A percentile compares a stretch with the other conserved stretches of the same genome.
These are phyloP conservation scores for Dasyprocta punctata DNA, from an alignment of 2,113 vertebrate species.

Conservation along the genomic window DNA sequence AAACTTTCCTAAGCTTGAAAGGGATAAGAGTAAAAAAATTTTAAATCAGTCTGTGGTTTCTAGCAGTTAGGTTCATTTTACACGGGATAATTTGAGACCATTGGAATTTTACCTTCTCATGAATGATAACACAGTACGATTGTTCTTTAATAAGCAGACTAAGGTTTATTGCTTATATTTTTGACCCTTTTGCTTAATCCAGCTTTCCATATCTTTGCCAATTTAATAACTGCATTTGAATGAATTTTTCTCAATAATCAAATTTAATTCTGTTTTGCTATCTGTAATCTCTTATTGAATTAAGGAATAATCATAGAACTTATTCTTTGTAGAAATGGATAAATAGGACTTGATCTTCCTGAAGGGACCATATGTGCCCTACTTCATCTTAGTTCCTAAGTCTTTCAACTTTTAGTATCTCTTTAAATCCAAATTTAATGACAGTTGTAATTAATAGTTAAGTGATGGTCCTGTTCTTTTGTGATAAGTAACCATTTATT, in stretches of 20 bases:
- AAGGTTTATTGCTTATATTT: constrained; percentile 15
- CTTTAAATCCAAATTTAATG: constrained; percentile 43
- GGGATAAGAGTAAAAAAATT: constrained; percentile 34
- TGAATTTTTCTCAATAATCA: constrained; percentile 40
- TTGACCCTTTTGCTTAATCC: constrained; percentile 31
- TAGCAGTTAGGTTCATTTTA: constrained; percentile 18
- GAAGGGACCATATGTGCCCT: background rate
- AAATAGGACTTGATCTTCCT: constrained; percentile 17
- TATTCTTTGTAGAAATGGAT: constrained; percentile 36
- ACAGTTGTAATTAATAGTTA: background rate
- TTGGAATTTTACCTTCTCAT: background rate
- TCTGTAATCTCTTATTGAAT: background rate
- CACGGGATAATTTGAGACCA: background rate
- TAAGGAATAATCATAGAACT: constrained; percentile 28
- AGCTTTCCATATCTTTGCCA: constrained; percentile 35
- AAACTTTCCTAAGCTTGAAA: constrained; percentile 8
- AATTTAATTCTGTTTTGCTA: constrained; percentile 46
- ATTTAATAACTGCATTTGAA: constrained; percentile 14
- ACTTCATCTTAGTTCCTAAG: background rate
- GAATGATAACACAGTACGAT: background rate
- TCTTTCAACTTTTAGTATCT: background rate
- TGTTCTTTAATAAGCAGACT: constrained; percentile 48
- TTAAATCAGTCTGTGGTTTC: constrained; percentile 35
- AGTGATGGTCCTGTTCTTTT: constrained; percentile 20
- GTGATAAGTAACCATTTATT: constrained; percentile 29